Evolutionary conservation across 92 coral and sea anemone genomes (phyloP), one percentile per base, ranked within the genome.

Genomic region (Pocillopora meandrina): DNA sequence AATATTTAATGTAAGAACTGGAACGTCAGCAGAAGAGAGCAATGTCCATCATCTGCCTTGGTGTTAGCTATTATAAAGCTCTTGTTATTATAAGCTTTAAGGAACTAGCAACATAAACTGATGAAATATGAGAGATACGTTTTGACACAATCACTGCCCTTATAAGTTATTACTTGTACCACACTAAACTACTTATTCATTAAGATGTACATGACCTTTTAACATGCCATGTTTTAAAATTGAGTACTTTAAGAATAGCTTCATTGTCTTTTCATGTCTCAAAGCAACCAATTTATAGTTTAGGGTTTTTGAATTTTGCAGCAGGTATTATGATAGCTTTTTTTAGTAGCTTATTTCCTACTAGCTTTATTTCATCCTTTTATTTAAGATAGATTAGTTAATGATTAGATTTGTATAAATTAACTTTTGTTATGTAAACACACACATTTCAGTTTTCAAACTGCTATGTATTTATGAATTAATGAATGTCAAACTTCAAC

Each of bases 381-480:
- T 67, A 67, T 11, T 67, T 20, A 17, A 67, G 72, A 67, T 67
- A 67, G 72, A 67, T 67, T 3, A 67, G 72, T 67, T 67, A 18
- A 67, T 67, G 72, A 16, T 67, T 67, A 26, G 31, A 26, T 16
- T 9, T 0, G 15, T 63, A 9, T 63, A 13, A 63, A 8, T 63
- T 63, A 63, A 12, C 9, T 63, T 67, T 19, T 67, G 72, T 67
- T 16, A 16, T 13, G 72, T 67, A 20, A 67, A 67, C 19, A 67
- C 19, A 67, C 72, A 26, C 72, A 67, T 16, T 67, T 67, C 72
- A 67, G 72, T 67, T 67, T 67, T 67, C 13, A 33, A 67, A 67
- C 23, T 67, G 72, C 72, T 19, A 67, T 67, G 49, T 67, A 67
- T 67, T 67, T 67, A 67, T 67, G 34, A 67, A 67, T 67, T 67